Conservation (phyloP, 2,888 invertebrate species). For the Papilio gigon region DNA sequence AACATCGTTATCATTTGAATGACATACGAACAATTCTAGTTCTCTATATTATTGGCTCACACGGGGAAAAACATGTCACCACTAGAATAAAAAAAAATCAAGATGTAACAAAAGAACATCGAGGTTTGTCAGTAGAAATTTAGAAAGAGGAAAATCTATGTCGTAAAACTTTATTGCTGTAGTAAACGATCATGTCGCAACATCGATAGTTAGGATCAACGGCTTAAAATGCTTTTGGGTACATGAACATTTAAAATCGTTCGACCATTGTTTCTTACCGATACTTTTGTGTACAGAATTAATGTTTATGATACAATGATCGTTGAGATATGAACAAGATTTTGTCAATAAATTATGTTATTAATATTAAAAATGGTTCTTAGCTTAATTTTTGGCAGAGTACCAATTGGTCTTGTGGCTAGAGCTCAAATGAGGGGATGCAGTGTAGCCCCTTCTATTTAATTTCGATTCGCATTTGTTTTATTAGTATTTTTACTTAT, state of each 20-base stretch:
- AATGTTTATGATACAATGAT: neutral
- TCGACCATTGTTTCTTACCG: conserved; percentile 16
- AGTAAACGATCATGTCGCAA: conserved; percentile 14
- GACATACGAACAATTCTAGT: too few species aligned
- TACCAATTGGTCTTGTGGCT: too few species aligned
- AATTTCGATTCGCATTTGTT: too few species aligned
- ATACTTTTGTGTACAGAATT: neutral
- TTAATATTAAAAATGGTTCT: too few species aligned
- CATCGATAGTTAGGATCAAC: conserved; percentile 22
- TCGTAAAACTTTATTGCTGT: conserved; percentile 16
- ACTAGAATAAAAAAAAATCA: neutral
- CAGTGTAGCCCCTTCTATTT: too few species aligned
- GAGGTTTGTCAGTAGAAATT: neutral
- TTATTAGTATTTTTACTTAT: too few species aligned
- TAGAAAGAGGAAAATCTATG: conserved; percentile 21
- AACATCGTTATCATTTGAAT: neutral
- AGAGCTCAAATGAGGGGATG: too few species aligned
- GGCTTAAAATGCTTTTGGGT: conserved; percentile 23
- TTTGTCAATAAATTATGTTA: too few species aligned
- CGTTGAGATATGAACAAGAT: too few species aligned
- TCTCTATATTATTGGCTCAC: too few species aligned
- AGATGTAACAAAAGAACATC: neutral
- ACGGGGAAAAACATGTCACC: neutral
- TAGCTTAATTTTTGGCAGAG: too few species aligned
- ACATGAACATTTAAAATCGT: conserved; percentile 19